These are phyloP conservation scores for Hyphantria cunea DNA, from an alignment of 1,140 invertebrate species.

Conservation along the genomic window DNA sequence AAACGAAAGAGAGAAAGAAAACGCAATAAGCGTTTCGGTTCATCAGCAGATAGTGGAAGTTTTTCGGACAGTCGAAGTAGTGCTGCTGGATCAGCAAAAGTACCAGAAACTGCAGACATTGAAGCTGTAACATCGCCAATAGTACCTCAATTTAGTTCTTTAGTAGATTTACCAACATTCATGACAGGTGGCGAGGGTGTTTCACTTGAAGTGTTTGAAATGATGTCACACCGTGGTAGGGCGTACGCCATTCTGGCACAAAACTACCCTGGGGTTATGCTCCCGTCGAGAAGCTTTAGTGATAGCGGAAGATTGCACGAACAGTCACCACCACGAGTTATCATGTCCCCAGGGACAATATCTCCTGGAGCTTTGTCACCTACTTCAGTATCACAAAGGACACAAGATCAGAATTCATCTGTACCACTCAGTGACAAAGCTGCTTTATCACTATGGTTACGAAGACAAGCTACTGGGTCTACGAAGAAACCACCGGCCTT, in stretches of 20 bases:
- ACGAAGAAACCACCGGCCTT: slow-evolving; percentile 83
- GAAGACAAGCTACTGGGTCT: slow-evolving; percentile 71
- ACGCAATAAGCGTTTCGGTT: slow-evolving; percentile 83
- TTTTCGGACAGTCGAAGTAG: slow-evolving; percentile 87
- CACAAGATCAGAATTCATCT: slow-evolving; percentile 41
- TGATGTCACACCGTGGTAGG: slow-evolving; percentile 86
- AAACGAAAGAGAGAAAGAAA: slow-evolving; percentile 83
- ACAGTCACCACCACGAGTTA: slow-evolving; percentile 62
- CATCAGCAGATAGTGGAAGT: slow-evolving; percentile 82
- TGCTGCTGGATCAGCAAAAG: slow-evolving; percentile 81
- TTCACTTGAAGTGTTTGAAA: slow-evolving; percentile 88
- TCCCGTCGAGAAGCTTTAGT: slow-evolving; percentile 87
- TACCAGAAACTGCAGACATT: slow-evolving; percentile 66
- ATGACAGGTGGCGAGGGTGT: slow-evolving; percentile 89
- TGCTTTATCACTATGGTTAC: slow-evolving; percentile 83
- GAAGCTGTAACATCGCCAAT: slow-evolving; percentile 60
- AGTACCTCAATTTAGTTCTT: slow-evolving; percentile 87
- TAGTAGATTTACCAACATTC: slow-evolving; percentile 92
- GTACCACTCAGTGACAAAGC: slow-evolving; percentile 68
- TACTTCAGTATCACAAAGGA: slow-evolving; percentile 39
- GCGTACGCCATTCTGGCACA: slow-evolving; percentile 87
- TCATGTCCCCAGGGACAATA: slow-evolving; percentile 57
- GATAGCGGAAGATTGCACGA: slow-evolving; percentile 84
- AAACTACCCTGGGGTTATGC: slow-evolving; percentile 88
- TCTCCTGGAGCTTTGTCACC: slow-evolving; percentile 56